These are phyloP conservation scores for Pristionchus mayeri DNA, from an alignment of 2,888 invertebrate species.

Conservation along the genomic window DNA sequence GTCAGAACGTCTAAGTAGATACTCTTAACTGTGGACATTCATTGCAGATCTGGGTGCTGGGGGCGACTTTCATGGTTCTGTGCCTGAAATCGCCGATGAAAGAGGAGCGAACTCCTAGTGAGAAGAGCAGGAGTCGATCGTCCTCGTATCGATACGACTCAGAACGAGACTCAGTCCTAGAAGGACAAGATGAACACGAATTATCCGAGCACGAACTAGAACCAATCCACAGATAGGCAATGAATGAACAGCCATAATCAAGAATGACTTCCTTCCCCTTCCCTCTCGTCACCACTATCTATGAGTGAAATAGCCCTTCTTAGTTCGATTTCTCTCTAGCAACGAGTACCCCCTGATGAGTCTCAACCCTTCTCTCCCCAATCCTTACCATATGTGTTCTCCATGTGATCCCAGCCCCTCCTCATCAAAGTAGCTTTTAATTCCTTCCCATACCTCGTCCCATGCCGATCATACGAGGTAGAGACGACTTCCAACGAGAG, in stretches of 20 bases:
- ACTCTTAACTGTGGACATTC: no score
- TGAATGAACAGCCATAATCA: no score
- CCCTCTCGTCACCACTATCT: neutral
- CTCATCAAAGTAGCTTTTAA: neutral
- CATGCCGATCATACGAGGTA: constrained; percentile 21
- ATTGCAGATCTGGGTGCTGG: constrained; percentile 16
- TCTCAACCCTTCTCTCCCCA: neutral
- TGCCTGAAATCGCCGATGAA: neutral
- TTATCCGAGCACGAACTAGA: neutral
- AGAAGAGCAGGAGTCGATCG: neutral
- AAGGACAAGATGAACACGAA: neutral
- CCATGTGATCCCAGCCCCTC: neutral
- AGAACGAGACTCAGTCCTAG: neutral
- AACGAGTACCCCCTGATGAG: neutral
- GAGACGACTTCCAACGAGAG: constrained; percentile 3
- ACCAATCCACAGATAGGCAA: neutral
- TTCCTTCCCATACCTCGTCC: neutral
- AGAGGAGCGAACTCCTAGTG: neutral
- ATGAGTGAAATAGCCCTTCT: neutral
- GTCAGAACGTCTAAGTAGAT: no score
- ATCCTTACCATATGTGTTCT: neutral
- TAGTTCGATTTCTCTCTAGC: neutral
- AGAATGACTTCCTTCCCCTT: no score
- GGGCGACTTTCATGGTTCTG: constrained; percentile 16
- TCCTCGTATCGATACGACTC: constrained; percentile 16